A percentile compares a stretch with the other conserved stretches of the same genome.
These are phyloP conservation scores for Erannis defoliaria DNA, from an alignment of 2,888 invertebrate species.

Conservation along the genomic window DNA sequence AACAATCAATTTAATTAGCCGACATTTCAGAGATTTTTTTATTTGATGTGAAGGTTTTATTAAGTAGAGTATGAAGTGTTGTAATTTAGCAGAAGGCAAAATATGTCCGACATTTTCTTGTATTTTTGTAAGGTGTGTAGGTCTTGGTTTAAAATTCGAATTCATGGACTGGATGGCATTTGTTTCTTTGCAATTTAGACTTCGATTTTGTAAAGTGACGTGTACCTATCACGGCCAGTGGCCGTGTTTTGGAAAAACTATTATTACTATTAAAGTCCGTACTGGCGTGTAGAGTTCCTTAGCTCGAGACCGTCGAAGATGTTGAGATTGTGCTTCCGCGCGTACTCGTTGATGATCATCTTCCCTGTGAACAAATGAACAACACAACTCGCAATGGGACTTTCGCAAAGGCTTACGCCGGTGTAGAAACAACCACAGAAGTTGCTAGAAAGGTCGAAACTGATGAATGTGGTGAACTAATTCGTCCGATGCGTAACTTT, in stretches of 20 bases:
- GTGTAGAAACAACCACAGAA: constrained; percentile 31
- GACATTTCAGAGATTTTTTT: background rate
- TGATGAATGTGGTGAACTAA: background rate
- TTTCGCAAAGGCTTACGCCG: constrained; percentile 42
- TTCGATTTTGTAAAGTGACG: background rate
- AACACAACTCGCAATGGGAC: constrained; percentile 65
- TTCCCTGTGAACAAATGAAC: constrained; percentile 88
- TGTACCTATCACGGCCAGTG: constrained; percentile 15
- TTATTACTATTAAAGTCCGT: constrained; percentile 91
- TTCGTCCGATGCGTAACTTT: background rate
- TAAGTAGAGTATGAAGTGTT: background rate
- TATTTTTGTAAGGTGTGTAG: background rate
- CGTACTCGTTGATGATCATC: constrained; percentile 91
- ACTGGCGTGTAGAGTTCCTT: constrained; percentile 92
- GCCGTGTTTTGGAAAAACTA: constrained; percentile 72
- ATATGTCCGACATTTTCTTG: no score
- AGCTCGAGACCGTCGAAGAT: constrained; percentile 92
- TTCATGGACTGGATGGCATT: constrained; percentile 9
- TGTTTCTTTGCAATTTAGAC: constrained; percentile 5
- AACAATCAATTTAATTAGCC: background rate
- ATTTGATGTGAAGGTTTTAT: background rate
- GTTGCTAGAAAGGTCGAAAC: background rate
- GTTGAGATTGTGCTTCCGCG: constrained; percentile 91
- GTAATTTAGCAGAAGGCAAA: background rate
- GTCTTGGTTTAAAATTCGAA: constrained; percentile 5